phyloP scores from a whole-genome alignment of 2,888 invertebrate species.

The Agrochola litura region DNA sequence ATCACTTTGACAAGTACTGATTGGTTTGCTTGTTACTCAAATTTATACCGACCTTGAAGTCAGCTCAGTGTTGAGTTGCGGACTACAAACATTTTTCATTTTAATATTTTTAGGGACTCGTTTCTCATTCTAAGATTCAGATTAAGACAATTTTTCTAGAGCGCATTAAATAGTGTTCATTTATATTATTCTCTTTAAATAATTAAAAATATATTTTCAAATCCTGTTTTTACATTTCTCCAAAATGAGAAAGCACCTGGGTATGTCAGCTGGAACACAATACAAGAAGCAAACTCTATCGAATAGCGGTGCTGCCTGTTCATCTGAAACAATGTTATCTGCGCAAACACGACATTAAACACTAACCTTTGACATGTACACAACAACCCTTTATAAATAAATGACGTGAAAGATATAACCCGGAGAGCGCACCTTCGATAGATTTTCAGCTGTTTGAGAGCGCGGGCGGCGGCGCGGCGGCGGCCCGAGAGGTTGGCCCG shows the following conservation, averaged over 20 bases:
- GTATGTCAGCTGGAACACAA: conserved; percentile 5
- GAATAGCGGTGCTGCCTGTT: conserved; percentile 35
- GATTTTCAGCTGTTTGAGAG: conserved; percentile 71
- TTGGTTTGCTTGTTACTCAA: conserved; percentile 73
- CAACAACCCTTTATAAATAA: conserved; percentile 64
- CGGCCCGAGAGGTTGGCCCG: too few relatives aligned
- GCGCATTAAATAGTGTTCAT: conserved; percentile 9
- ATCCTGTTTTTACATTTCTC: not conserved
- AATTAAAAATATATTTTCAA: not conserved
- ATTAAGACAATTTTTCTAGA: conserved; percentile 19
- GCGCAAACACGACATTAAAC: conserved; percentile 60
- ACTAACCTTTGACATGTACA: conserved; percentile 55
- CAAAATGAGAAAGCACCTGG: not conserved
- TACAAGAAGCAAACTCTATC: conserved; percentile 31
- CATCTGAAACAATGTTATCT: conserved; percentile 55
- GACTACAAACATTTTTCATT: conserved; percentile 54
- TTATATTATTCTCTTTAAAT: conserved; percentile 6
- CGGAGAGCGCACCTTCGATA: conserved; percentile 68
- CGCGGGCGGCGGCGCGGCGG: conserved; percentile 31
- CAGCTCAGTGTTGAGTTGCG: conserved; percentile 49
- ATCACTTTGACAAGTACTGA: conserved; percentile 72
- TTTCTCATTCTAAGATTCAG: conserved; percentile 47
- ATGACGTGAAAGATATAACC: conserved; percentile 65
- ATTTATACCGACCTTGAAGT: conserved; percentile 63
- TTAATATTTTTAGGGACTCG: conserved; percentile 36